These are phyloP conservation scores for Phymatocera aterrima DNA, from an alignment of 2,888 invertebrate genomes.

Conservation along the genomic window DNA sequence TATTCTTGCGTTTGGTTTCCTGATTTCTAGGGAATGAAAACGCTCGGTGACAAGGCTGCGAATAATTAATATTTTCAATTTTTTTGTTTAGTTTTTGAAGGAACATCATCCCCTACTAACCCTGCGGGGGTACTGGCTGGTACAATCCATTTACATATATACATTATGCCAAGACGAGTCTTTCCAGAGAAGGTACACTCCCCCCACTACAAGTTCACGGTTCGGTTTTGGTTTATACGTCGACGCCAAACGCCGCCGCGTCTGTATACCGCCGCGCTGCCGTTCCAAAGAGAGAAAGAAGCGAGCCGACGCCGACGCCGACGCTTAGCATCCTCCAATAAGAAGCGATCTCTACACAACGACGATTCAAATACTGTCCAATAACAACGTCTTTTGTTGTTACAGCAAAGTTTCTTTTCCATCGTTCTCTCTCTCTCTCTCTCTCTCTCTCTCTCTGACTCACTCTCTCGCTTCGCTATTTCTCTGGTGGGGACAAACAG, in stretches of 20 bases:
- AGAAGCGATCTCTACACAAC: conserved; percentile 70
- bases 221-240: conserved; percentile 9
- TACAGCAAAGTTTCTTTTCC: conserved; percentile 71
- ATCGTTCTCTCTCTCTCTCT: conserved; percentile 62
- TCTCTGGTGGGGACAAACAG: background rate
- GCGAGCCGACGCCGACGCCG: conserved; percentile 40
- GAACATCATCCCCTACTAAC: conserved; percentile 2
- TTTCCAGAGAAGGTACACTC: background rate
- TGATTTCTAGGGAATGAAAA: no score
- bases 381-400: conserved; percentile 75
- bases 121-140: background rate
- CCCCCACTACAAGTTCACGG: no score
- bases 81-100: no score
- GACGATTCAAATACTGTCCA: conserved; percentile 74
- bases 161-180: conserved; percentile 33
- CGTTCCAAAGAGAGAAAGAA: no score
- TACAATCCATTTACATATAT: background rate
- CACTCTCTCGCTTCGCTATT: background rate
- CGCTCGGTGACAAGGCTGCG: no score
- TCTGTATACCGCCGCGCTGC: no score
- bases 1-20: no score
- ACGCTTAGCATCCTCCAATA: conserved; percentile 68
- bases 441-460: background rate
- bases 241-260: conserved; percentile 58
- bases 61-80: no score